Evolutionary conservation across 2,113 vertebrate genomes (phyloP).

Genomic region (Xenopus laevis): DNA sequence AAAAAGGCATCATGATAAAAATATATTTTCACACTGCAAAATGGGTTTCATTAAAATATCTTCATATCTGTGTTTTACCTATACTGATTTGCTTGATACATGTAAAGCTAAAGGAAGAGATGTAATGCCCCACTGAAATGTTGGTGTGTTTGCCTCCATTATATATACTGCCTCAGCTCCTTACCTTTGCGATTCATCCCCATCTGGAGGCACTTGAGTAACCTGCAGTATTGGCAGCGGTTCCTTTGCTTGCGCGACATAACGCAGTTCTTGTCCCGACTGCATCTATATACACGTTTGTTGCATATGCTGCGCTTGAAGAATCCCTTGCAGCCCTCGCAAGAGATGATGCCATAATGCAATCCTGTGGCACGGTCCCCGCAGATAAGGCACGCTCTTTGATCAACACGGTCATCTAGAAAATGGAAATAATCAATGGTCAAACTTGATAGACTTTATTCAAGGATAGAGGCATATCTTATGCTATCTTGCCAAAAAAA

Average conservation of each 20-base stretch:
- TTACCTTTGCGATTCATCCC: slow-evolving; percentile 98
- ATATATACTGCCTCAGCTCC: not conserved
- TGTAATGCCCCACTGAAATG: too few relatives aligned
- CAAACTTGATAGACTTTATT: too few relatives aligned
- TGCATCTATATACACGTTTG: slow-evolving; percentile 96
- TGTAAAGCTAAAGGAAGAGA: too few relatives aligned
- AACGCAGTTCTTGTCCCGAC: slow-evolving; percentile 96
- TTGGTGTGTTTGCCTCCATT: too few relatives aligned
- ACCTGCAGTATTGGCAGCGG: slow-evolving; percentile 96
- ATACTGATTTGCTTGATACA: too few relatives aligned
- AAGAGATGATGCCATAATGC: slow-evolving; percentile 99
- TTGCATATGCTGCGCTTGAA: slow-evolving; percentile 99
- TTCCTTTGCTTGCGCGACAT: slow-evolving; percentile 98
- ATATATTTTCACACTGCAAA: too few relatives aligned
- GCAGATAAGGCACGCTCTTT: slow-evolving; percentile 96
- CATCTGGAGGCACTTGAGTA: slow-evolving; percentile 99
- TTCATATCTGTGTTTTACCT: too few relatives aligned
- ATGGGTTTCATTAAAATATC: too few relatives aligned
- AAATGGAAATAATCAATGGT: not conserved
- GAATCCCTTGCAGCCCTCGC: slow-evolving; percentile 98
- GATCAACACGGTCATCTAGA: slow-evolving; percentile 94
- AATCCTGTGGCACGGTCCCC: slow-evolving; percentile 96
- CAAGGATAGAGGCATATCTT: too few relatives aligned
- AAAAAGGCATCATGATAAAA: too few relatives aligned
- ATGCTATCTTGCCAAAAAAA: too few relatives aligned